These are phyloP conservation scores for Ridgeia piscesae DNA, from an alignment of 1,140 invertebrate genomes.

Conservation along the genomic window DNA sequence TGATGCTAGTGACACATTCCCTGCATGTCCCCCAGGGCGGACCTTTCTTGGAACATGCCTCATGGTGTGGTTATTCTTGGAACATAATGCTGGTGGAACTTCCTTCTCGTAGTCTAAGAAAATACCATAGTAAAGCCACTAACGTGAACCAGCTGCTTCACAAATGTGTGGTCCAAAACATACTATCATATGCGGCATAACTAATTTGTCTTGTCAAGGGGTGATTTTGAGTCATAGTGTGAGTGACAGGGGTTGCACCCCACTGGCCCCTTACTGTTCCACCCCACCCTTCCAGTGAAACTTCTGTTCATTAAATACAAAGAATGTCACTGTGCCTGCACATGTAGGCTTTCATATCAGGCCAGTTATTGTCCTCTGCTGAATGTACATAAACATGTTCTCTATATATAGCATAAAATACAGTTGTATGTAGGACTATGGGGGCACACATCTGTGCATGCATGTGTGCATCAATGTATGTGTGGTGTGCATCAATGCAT, in stretches of 20 bases:
- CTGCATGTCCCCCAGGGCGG: background rate
- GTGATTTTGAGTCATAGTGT: background rate
- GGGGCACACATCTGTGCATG: background rate
- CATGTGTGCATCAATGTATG: background rate
- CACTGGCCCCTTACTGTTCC: background rate
- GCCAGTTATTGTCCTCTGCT: background rate
- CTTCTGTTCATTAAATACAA: background rate
- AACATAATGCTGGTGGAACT: background rate
- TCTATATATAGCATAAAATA: background rate
- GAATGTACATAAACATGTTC: background rate
- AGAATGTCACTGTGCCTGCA: background rate
- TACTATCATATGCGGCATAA: background rate
- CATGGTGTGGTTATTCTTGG: background rate
- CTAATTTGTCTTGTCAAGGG: background rate
- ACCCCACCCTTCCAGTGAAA: background rate
- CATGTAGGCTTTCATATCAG: background rate
- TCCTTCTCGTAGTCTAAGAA: background rate
- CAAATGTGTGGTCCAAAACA: slow-evolving; percentile 5
- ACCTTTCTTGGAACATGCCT: background rate
- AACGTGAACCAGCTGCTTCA: background rate
- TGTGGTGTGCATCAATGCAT: background rate
- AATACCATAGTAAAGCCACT: background rate
- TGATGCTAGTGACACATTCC: background rate
- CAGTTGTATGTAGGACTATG: background rate
- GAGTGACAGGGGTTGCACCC: background rate